Evolutionary conservation across 1,140 invertebrate genomes (phyloP), one percentile per base, ranked within the genome.

Genomic region (Hydropsyche tenuis): DNA sequence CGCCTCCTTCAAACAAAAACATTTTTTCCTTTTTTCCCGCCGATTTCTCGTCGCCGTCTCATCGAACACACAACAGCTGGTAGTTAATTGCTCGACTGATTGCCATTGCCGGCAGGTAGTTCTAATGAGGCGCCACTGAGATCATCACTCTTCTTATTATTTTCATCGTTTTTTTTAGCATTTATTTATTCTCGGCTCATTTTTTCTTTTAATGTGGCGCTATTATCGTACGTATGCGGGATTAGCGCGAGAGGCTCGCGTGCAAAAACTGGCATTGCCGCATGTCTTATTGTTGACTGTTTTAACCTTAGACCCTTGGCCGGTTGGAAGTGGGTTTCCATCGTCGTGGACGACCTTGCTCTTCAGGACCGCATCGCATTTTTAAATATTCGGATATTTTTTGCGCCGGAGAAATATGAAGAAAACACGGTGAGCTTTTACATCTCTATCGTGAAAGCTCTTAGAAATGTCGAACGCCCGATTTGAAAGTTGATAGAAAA

Each of bases 41-140:
- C 30, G 30, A 37, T 37, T 37, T 65, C n/a, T 65, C 18, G 43
- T 69, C 45, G 25, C 45, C 45, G 25, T 70, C 27, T 56, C 3
- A 37, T 37, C 30, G 30, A 37, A 37, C 30, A 9, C 30, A 37
- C n/a, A 14, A 16, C 68, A 70, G 63, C 42, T 45, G 51, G 51
- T 56, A 70, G 68, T 70, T 70, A 70, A 70, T 70, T 70, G 68
- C 68, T 70, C 48, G 68, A 70, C 14, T 70, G 68, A 70, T 70
- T 70, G 68, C 48, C 48, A 56, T 46, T 56, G 68, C 68, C 68
- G 51, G 68, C 68, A 45, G 45, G 48, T 70, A 23, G 68, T 70
- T 70, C 68, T 70, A 70, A 70, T 70, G 68, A 70, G 68, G 68
- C 68, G 68, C 68, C 68, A 70, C 68, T 70, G 68, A 70, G 68